Evolutionary conservation across 1,140 invertebrate species (phyloP), one percentile per base, ranked within the genome.

Genomic region (Solenopsis fugax): DNA sequence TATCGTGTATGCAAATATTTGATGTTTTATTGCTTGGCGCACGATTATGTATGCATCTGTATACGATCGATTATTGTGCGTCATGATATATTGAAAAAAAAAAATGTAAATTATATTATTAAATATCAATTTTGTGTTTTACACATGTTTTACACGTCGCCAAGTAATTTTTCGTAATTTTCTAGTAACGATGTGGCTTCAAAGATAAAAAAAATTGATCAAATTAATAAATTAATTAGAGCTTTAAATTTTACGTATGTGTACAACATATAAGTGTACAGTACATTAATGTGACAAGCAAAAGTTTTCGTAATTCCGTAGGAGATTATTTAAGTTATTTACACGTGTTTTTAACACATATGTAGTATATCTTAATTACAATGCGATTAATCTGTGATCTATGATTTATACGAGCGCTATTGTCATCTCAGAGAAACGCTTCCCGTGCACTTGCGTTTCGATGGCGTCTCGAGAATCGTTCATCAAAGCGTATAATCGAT

Each of bases 401-500:
- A 13, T 56, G 29, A 58, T 52, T 45, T 56, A 10, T 9, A 48
- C 6, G 18, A 16, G 48, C 24, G 6, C 24, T 5, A 21, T 60
- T 41, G 21, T 45, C 34, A 58, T 3, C 0, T 13, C 7, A n/a
- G 34, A 37, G n/a, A 9, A 48, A n/a, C 41, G 18, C 21, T 65
- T 52, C 10, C 5, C 10, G 6, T n/a, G 24, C 18, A 18, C n/a
- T 76, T 16, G 41, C 75, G 76, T 56, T 29, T 48, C 48, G 16
- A 67, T 13, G 12, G 37, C 37, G 37, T 71, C 21, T 45, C 16
- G 34, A n/a, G 78, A 48, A 82, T 72, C 65, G 78, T 24, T 82
- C 78, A 72, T 82, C 65, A 45, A 58, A 10, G 37, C 37, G 18
- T 12, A 58, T 72, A 60, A 82, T 82, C 78, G 78, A 82, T 82